phyloP scores from a whole-genome alignment of 2,888 invertebrate genomes.

The Furcula furcula region DNA sequence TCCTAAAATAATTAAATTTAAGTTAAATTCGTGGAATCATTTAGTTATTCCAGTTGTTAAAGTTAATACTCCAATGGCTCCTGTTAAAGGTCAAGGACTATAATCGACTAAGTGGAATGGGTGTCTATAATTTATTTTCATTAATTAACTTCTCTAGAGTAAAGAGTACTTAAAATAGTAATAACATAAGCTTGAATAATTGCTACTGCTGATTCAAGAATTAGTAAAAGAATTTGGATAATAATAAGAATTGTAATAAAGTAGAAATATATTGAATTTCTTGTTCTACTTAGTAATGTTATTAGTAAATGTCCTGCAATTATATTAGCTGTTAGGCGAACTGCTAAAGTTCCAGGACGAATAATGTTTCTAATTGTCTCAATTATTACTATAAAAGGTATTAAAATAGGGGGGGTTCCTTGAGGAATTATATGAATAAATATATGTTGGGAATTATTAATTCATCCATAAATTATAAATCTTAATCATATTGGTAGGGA shows the following conservation, averaged over 20 bases:
- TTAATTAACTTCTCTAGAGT: slow-evolving; percentile 85
- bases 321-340: slow-evolving; percentile 89
- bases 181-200: slow-evolving; percentile 86
- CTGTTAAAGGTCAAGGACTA: slow-evolving; percentile 84
- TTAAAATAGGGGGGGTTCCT: slow-evolving; percentile 83
- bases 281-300: slow-evolving; percentile 78
- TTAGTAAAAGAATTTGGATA: slow-evolving; percentile 76
- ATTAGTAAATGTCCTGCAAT: slow-evolving; percentile 87
- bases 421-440: slow-evolving; percentile 86
- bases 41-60: slow-evolving; percentile 81
- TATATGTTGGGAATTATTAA: slow-evolving; percentile 83
- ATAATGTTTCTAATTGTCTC: slow-evolving; percentile 88
- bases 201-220: slow-evolving; percentile 82
- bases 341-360: slow-evolving; percentile 85
- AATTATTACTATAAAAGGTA: slow-evolving; percentile 88
- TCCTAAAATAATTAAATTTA: slow-evolving; percentile 76
- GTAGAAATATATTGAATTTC: slow-evolving; percentile 38
- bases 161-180: slow-evolving; percentile 83
- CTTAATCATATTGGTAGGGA: slow-evolving; percentile 84
- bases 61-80: slow-evolving; percentile 81
- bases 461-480: slow-evolving; percentile 85
- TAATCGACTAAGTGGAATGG: slow-evolving; percentile 85
- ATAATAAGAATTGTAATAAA: slow-evolving; percentile 58
- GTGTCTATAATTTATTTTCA: slow-evolving; percentile 79
- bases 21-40: slow-evolving; percentile 83